phyloP scores from a whole-genome alignment of 1,140 invertebrate species.

The Microvelia longipes region DNA sequence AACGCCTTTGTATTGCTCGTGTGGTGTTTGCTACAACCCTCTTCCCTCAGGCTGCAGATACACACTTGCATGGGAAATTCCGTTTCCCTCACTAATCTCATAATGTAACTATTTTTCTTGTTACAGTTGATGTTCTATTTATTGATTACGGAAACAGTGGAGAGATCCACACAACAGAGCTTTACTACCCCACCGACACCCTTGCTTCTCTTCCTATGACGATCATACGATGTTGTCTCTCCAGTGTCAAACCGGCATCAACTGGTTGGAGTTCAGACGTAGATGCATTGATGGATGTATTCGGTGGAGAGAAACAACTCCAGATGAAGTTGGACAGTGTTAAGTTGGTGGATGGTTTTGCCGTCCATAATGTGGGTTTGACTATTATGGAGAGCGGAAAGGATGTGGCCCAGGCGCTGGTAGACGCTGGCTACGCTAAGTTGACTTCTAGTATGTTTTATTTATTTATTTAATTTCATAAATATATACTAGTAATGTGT shows the following conservation, averaged over 20 bases:
- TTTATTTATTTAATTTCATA: too few relatives aligned
- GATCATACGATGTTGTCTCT: slow-evolving; percentile 46
- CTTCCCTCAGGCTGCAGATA: too few relatives aligned
- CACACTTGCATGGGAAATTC: too few relatives aligned
- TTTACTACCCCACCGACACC: slow-evolving; percentile 45
- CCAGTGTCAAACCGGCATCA: slow-evolving; percentile 36
- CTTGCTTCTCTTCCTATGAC: slow-evolving; percentile 46
- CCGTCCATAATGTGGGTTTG: not conserved
- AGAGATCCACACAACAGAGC: slow-evolving; percentile 40
- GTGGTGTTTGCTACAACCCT: too few relatives aligned
- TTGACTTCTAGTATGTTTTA: not conserved
- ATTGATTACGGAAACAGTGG: slow-evolving; percentile 53
- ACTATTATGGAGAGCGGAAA: not conserved
- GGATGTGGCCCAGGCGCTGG: not conserved
- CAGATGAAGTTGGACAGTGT: not conserved
- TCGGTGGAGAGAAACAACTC: not conserved
- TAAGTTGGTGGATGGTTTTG: not conserved
- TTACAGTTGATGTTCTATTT: slow-evolving; percentile 33
- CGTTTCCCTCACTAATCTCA: too few relatives aligned
- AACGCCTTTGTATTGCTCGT: too few relatives aligned
- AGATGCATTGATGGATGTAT: not conserved
- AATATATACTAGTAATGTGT: too few relatives aligned
- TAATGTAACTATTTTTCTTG: too few relatives aligned
- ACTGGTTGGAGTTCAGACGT: slow-evolving; percentile 22
- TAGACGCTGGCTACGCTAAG: not conserved